A percentile compares a stretch with the other conserved stretches of the same genome.
These are phyloP conservation scores for Hestina assimilis DNA, from an alignment of 1,140 invertebrate genomes.

Conservation along the genomic window DNA sequence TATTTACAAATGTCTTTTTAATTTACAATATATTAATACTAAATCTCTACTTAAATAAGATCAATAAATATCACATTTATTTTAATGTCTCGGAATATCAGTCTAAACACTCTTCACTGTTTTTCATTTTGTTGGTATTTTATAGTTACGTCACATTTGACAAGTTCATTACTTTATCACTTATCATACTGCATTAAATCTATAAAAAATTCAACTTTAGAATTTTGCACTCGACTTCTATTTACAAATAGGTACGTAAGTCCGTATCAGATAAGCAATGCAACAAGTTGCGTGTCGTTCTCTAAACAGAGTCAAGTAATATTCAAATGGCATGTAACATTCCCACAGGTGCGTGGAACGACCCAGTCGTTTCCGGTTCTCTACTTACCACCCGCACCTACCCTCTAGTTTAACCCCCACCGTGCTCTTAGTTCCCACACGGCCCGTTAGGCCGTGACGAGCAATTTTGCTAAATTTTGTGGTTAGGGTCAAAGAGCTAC, in stretches of 20 bases:
- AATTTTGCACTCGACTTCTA: conserved; percentile 9
- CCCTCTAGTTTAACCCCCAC: conserved; percentile 39
- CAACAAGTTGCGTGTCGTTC: conserved; percentile 40
- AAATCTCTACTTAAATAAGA: conserved; percentile 51
- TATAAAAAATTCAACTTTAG: conserved; percentile 23
- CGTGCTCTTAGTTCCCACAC: conserved; percentile 57
- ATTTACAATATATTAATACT: conserved; percentile 52
- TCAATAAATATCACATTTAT: conserved; percentile 72
- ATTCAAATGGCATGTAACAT: conserved; percentile 56
- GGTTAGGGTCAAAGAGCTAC: conserved; percentile 35
- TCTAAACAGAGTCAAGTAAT: conserved; percentile 33
- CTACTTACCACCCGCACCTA: conserved; percentile 46
- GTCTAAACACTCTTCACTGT: conserved; percentile 75
- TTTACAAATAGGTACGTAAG: conserved; percentile 6
- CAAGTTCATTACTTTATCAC: conserved; percentile 44
- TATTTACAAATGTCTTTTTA: conserved; percentile 40
- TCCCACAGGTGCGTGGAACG: conserved; percentile 69
- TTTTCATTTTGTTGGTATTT: conserved; percentile 67
- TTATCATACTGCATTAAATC: conserved; percentile 47
- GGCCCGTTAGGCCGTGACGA: conserved; percentile 50
- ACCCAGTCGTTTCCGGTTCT: conserved; percentile 63
- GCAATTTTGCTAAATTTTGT: conserved; percentile 64
- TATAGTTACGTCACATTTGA: conserved; percentile 59
- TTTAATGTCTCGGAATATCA: conserved; percentile 35
- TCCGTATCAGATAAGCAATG: conserved; percentile 43